A percentile compares a stretch with the other conserved stretches of the same genome.
Conservation (phyloP, 2,888 invertebrate genomes). For the Villa cingulata region DNA sequence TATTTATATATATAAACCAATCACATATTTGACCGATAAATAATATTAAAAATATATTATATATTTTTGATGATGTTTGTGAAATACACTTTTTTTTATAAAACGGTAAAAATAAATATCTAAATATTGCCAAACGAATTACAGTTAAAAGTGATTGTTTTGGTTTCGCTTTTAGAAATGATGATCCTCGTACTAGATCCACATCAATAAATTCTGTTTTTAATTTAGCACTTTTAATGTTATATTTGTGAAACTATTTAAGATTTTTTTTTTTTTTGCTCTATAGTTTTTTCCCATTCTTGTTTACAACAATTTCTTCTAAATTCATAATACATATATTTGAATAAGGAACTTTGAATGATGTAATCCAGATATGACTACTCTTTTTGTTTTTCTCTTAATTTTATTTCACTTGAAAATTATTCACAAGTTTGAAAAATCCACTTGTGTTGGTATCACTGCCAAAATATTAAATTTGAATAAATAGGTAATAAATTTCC, state of each 20-base stretch:
- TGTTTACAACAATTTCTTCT: constrained; percentile 94
- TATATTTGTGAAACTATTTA: too few species aligned
- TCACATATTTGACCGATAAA: constrained; percentile 56
- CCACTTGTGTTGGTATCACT: too few species aligned
- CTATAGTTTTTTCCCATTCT: constrained; percentile 92
- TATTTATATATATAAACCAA: constrained; percentile 34
- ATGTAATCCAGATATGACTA: too few species aligned
- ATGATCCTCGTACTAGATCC: constrained; percentile 89
- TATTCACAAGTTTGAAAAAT: too few species aligned
- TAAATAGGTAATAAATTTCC: too few species aligned
- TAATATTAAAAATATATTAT: constrained; percentile 57
- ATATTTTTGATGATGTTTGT: constrained; percentile 69
- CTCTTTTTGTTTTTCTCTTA: too few species aligned
- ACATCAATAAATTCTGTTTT: constrained; percentile 92
- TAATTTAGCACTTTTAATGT: constrained; percentile 61
- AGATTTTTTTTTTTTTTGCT: constrained; percentile 81
- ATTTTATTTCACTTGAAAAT: too few species aligned
- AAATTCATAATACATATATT: too few species aligned
- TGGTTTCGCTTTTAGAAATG: constrained; percentile 91
- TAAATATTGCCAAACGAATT: constrained; percentile 64
- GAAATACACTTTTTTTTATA: constrained; percentile 82
- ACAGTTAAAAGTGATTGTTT: constrained; percentile 81
- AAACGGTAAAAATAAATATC: constrained; percentile 71
- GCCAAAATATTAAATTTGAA: too few species aligned
- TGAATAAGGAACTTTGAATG: too few species aligned